Evolutionary conservation across 2,113 vertebrate genomes (phyloP).

Genomic region (Mixornis gularis): DNA sequence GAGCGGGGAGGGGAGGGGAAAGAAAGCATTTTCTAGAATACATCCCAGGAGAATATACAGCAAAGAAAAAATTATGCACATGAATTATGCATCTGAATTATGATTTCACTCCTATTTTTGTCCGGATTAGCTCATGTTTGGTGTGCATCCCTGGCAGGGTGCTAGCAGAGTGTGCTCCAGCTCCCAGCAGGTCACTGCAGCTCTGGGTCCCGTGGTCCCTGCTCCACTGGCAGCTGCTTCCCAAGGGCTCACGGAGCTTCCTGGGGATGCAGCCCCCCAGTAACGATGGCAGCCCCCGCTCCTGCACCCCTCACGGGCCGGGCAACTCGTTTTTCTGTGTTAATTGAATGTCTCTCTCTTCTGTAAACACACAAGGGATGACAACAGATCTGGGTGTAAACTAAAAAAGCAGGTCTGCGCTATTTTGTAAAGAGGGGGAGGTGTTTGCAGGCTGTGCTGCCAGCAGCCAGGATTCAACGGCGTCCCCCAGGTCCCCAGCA

Average conservation of each 20-base stretch:
- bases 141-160: slow-evolving; percentile 47
- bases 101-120: slow-evolving; percentile 68
- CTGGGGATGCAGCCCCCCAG: not conserved
- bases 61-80: slow-evolving; percentile 59
- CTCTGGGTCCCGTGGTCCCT: not conserved
- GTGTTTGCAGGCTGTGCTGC: not conserved
- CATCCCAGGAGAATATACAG: slow-evolving; percentile 39
- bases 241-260: not conserved
- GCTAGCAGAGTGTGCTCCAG: not conserved
- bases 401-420: not conserved
- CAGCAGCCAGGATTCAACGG: not conserved
- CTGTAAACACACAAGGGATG: not conserved
- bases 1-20: not conserved
- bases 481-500: not conserved
- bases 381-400: not conserved
- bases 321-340: not conserved
- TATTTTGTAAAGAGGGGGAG: not conserved
- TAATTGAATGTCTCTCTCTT: not conserved
- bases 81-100: slow-evolving; percentile 63
- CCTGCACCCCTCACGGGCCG: not conserved
- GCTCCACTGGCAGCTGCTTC: not conserved
- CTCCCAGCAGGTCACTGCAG: not conserved
- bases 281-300: fast-evolving
- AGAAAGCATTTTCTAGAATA: slow-evolving; percentile 55
- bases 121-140: slow-evolving; percentile 64